Percentiles rank a stretch among this genome's conserved stretches.
phyloP scores from a whole-genome alignment of 2,113 vertebrate species.

The Melospiza georgiana region DNA sequence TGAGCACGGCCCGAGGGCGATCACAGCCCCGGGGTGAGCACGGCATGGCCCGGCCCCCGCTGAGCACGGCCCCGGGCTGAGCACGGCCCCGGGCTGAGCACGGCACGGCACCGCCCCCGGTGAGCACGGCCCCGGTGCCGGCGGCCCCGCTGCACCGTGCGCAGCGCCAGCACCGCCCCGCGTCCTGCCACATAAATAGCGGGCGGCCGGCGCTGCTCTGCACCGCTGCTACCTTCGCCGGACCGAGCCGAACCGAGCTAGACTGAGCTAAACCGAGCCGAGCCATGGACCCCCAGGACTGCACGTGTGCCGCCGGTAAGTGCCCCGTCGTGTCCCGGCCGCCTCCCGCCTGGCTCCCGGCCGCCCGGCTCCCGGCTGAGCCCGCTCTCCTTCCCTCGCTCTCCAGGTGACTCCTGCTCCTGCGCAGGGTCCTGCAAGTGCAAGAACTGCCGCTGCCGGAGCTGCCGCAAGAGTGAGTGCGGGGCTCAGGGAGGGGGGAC shows the following conservation, averaged over 20 bases:
- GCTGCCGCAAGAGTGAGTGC: conserved; percentile 77
- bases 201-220: accelerated
- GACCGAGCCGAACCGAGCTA: accelerated
- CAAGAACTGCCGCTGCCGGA: conserved; percentile 82
- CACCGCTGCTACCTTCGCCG: accelerated
- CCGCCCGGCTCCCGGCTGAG: neutral
- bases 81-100: neutral
- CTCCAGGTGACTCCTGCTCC: conserved; percentile 80
- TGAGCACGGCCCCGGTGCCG: neutral
- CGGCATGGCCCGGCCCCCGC: neutral
- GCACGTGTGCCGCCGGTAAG: conserved; percentile 50
- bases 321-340: neutral
- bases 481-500: neutral
- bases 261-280: accelerated
- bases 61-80: neutral
- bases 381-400: neutral
- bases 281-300: conserved; percentile 59
- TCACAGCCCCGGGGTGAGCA: neutral
- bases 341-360: neutral
- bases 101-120: neutral
- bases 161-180: conserved; percentile 33
- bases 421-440: conserved; percentile 82
- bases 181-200: neutral
- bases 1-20: neutral
- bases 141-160: neutral